phyloP scores from a whole-genome alignment of 2,797 vertebrate genomes.

The Urophycis tenuis region DNA sequence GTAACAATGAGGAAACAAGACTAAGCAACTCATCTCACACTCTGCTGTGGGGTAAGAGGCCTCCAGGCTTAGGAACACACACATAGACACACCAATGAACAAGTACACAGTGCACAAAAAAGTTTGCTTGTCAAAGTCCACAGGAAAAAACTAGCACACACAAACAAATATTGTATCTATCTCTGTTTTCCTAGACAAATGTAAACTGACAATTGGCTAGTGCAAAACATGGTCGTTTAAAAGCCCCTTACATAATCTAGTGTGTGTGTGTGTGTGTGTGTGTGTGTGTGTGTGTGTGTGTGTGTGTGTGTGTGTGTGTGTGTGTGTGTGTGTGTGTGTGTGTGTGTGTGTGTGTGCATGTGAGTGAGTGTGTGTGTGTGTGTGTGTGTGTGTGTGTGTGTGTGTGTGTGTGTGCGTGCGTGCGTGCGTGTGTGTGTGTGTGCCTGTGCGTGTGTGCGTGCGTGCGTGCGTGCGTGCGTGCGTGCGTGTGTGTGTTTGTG shows the following conservation, averaged over 20 bases:
- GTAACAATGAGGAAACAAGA: slow-evolving; percentile 23
- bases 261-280: not conserved
- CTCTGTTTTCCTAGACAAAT: slow-evolving; percentile 23
- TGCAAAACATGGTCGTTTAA: slow-evolving; percentile 9
- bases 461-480: too few species aligned
- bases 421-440: too few species aligned
- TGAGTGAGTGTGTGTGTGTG: too few species aligned
- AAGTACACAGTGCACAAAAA: not conserved
- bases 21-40: not conserved
- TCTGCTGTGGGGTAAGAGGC: not conserved
- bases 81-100: slow-evolving; percentile 1
- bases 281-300: too few species aligned
- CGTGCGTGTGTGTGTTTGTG: too few species aligned
- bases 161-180: not conserved
- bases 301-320: not conserved
- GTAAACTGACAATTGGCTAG: slow-evolving; percentile 26
- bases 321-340: too few species aligned
- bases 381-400: too few species aligned
- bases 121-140: not conserved
- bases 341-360: not conserved
- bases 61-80: not conserved
- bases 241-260: slow-evolving; percentile 7
- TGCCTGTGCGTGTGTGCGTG: too few species aligned
- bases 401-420: too few species aligned
- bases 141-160: not conserved